Evolutionary conservation across 2,797 vertebrate genomes (phyloP).

Genomic region (Margarornis squamiger): DNA sequence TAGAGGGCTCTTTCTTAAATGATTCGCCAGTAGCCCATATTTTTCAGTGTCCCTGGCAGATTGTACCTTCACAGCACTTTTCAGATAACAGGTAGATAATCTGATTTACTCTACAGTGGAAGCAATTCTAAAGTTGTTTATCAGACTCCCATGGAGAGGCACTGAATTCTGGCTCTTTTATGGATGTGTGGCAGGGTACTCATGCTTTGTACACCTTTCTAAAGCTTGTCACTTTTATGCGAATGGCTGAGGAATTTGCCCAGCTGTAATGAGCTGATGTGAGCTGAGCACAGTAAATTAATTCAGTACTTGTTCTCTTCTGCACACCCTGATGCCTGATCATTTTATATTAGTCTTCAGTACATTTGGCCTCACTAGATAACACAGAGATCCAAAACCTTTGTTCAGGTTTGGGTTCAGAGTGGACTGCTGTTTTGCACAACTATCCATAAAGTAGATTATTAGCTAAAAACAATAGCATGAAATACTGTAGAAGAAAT

Average conservation of each 20-base stretch:
- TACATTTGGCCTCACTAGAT: background rate
- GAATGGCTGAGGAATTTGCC: background rate
- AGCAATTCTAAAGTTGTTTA: background rate
- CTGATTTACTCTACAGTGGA: background rate
- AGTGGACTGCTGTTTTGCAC: background rate
- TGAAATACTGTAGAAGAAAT: background rate
- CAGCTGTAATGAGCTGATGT: background rate
- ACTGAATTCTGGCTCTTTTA: background rate
- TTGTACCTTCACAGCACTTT: background rate
- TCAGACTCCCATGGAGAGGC: background rate
- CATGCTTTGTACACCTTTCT: background rate
- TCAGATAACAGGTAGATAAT: constrained; percentile 19
- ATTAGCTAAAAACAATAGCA: background rate
- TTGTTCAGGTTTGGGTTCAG: background rate
- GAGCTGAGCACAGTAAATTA: background rate
- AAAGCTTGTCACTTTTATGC: background rate
- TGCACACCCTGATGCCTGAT: background rate
- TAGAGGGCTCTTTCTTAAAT: background rate
- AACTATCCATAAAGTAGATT: background rate
- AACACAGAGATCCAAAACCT: background rate
- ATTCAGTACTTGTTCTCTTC: background rate
- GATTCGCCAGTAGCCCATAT: background rate
- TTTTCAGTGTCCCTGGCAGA: background rate
- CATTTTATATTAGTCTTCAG: background rate
- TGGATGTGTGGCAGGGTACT: background rate